These are phyloP conservation scores for Procambarus clarkii DNA, from an alignment of 1,140 invertebrate species.

Conservation along the genomic window DNA sequence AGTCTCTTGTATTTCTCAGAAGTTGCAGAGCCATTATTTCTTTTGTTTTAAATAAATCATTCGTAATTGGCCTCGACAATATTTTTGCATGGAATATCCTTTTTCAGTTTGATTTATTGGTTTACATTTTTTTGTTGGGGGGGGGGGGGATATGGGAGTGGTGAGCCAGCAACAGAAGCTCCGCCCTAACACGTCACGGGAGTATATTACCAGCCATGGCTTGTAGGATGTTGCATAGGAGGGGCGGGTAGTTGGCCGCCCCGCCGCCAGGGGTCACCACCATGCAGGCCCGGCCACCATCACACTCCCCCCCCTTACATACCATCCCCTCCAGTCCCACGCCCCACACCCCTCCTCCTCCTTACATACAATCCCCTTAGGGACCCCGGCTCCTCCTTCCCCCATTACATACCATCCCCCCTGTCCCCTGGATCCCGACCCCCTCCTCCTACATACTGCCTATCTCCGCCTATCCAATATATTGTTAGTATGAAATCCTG, in stretches of 20 bases:
- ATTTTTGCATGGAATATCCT: not conserved
- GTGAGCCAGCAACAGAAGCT: not conserved
- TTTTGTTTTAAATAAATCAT: not conserved
- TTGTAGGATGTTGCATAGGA: not conserved
- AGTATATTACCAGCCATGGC: not conserved
- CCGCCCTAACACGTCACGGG: slow-evolving; percentile 4
- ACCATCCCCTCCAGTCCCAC: too few relatives aligned
- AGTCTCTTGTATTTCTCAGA: not conserved
- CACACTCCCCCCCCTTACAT: not conserved
- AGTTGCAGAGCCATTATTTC: not conserved
- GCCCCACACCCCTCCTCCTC: too few relatives aligned
- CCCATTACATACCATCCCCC: too few relatives aligned
- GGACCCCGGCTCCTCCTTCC: not conserved
- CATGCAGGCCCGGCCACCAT: not conserved
- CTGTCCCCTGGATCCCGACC: not conserved
- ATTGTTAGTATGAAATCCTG: not conserved
- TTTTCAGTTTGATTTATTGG: not conserved
- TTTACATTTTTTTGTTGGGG: not conserved
- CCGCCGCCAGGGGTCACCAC: not conserved
- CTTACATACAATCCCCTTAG: not conserved
- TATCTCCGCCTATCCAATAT: not conserved
- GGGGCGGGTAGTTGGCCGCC: not conserved
- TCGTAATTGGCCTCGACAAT: not conserved
- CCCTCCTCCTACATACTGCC: not conserved
- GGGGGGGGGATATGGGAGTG: too few relatives aligned